A percentile compares a stretch with the other conserved stretches of the same genome.
Conservation (phyloP, 2,797 vertebrate species). For the Crenichthys baileyi region DNA sequence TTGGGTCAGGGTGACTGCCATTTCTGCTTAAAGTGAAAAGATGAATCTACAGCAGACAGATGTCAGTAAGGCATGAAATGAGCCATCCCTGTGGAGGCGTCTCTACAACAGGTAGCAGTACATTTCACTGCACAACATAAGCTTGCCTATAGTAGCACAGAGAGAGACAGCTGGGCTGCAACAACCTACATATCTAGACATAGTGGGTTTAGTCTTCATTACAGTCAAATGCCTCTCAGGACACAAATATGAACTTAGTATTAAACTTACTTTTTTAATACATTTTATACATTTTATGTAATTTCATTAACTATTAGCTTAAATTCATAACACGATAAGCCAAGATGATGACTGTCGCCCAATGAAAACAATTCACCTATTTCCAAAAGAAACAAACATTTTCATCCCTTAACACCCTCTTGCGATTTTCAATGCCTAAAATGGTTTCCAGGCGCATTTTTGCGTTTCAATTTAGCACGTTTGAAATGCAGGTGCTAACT, state of each 20-base stretch:
- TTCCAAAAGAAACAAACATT: no score
- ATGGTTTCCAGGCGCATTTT: no score
- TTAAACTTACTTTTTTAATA: background rate
- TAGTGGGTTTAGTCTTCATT: slow-evolving; percentile 1
- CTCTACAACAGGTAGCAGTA: slow-evolving; percentile 27
- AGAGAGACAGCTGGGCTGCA: slow-evolving; percentile 34
- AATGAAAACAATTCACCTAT: no score
- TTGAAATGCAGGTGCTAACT: no score
- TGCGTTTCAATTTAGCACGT: no score
- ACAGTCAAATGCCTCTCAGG: background rate
- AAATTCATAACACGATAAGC: background rate
- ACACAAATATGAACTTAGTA: background rate
- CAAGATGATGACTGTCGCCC: no score
- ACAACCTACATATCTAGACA: slow-evolving; percentile 22
- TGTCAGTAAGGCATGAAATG: slow-evolving; percentile 54
- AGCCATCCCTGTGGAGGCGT: slow-evolving; percentile 47
- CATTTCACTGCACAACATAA: slow-evolving; percentile 37
- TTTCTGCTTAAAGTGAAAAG: slow-evolving; percentile 31
- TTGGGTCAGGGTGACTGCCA: slow-evolving; percentile 21
- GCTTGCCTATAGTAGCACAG: slow-evolving; percentile 22
- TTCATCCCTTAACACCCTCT: no score
- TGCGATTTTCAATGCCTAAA: no score
- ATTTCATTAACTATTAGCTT: background rate
- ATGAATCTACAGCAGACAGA: slow-evolving; percentile 28
- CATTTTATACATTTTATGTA: background rate